Percentiles rank a stretch among this genome's conserved stretches.
Evolutionary conservation across 2,113 vertebrate genomes (phyloP).

Genomic region (Marcusenius ussheri): DNA sequence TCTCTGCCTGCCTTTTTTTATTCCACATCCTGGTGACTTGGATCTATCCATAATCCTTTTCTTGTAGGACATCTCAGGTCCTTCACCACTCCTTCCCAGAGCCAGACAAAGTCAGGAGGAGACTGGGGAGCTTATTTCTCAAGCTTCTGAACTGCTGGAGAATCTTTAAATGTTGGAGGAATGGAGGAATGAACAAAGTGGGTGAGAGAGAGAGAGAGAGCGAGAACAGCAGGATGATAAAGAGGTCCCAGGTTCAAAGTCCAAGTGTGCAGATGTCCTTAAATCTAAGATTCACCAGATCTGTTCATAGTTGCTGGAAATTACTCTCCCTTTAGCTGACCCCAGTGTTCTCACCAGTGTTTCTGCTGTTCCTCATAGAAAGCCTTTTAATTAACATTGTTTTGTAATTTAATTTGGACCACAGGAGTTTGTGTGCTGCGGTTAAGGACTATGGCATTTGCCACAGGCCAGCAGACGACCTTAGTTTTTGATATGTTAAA

Average conservation of each 20-base stretch:
- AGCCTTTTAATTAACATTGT: constrained; percentile 10
- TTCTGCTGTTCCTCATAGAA: not conserved
- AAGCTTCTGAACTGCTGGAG: not conserved
- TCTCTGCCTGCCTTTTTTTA: not conserved
- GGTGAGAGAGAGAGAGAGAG: not conserved
- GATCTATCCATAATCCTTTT: not conserved
- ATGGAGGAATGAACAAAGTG: not conserved
- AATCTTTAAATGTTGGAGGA: not conserved
- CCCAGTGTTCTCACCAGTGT: not conserved
- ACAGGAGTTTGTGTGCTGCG: not conserved
- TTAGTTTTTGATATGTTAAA: constrained; percentile 14
- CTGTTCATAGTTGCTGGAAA: not conserved
- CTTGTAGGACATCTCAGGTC: not conserved
- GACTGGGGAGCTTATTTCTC: not conserved
- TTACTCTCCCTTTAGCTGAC: not conserved
- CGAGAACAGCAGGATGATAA: not conserved
- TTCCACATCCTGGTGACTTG: not conserved
- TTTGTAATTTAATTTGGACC: constrained; percentile 18
- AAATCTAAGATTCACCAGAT: not conserved
- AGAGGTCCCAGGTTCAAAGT: not conserved
- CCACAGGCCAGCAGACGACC: not conserved
- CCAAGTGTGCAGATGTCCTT: not conserved
- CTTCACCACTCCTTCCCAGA: not conserved
- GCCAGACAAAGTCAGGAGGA: constrained; percentile 19
- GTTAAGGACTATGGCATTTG: not conserved